Percentiles rank a stretch among this genome's conserved stretches.
These are phyloP conservation scores for Diabrotica undecimpunctata DNA, from an alignment of 1,140 invertebrate species.

Conservation along the genomic window DNA sequence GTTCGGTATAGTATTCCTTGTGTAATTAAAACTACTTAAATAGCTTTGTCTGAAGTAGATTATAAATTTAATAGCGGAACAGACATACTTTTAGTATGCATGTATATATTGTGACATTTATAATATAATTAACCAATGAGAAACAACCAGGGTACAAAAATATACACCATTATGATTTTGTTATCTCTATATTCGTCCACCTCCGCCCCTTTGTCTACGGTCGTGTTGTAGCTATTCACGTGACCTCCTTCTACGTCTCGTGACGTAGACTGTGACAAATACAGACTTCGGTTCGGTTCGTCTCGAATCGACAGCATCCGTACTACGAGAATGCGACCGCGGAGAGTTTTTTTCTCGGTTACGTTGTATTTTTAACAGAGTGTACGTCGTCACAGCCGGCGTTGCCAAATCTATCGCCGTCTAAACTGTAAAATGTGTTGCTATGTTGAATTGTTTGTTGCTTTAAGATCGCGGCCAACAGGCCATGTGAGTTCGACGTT, in stretches of 20 bases:
- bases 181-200: no score
- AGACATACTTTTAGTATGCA: no score
- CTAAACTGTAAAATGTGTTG: neutral
- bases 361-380: conserved; percentile 50
- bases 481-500: neutral
- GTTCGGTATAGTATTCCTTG: no score
- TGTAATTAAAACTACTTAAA: no score
- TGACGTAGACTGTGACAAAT: conserved; percentile 21
- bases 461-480: neutral
- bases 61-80: no score
- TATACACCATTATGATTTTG: no score
- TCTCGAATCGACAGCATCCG: conserved; percentile 34
- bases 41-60: no score
- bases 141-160: no score
- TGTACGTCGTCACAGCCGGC: conserved; percentile 53
- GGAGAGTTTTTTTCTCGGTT: conserved; percentile 51
- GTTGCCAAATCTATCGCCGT: conserved; percentile 45
- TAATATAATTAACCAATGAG: no score
- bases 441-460: neutral
- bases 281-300: neutral
- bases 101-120: no score
- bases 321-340: conserved; percentile 50
- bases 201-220: no score
- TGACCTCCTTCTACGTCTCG: conserved; percentile 24
- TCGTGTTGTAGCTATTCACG: conserved; percentile 13